Evolutionary conservation across 2,797 vertebrate species (phyloP).

Genomic region (Cirrhinus molitorella): DNA sequence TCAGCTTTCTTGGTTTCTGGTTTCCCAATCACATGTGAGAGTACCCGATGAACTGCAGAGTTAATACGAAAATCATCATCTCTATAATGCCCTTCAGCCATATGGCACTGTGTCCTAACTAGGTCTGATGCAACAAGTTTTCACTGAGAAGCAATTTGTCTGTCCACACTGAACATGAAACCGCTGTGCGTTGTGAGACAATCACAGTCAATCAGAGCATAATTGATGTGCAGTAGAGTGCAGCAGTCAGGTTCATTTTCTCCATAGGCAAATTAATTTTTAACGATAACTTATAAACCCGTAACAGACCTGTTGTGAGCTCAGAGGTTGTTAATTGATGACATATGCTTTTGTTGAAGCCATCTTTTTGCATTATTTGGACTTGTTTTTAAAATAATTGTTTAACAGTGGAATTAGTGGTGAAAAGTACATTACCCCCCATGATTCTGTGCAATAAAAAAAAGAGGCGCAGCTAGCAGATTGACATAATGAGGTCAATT

Average conservation of each 20-base stretch:
- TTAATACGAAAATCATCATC: not conserved
- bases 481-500: too few relatives aligned
- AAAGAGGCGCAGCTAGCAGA: not conserved
- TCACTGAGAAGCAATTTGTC: not conserved
- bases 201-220: not conserved
- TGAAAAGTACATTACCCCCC: not conserved
- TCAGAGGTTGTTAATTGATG: not conserved
- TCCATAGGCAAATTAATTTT: not conserved
- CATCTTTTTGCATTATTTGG: not conserved
- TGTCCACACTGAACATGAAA: not conserved
- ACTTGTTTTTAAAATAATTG: not conserved
- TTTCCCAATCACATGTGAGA: not conserved
- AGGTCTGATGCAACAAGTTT: not conserved
- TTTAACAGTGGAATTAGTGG: not conserved
- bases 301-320: not conserved
- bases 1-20: constrained; percentile 8
- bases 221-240: not conserved
- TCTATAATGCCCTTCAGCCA: not conserved
- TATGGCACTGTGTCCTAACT: not conserved
- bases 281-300: not conserved
- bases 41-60: not conserved
- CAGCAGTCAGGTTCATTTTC: not conserved
- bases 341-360: not conserved
- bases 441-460: not conserved
- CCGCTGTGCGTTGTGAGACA: not conserved